Evolutionary conservation across 2,888 invertebrate genomes (phyloP).

Genomic region (Cinara cedri): DNA sequence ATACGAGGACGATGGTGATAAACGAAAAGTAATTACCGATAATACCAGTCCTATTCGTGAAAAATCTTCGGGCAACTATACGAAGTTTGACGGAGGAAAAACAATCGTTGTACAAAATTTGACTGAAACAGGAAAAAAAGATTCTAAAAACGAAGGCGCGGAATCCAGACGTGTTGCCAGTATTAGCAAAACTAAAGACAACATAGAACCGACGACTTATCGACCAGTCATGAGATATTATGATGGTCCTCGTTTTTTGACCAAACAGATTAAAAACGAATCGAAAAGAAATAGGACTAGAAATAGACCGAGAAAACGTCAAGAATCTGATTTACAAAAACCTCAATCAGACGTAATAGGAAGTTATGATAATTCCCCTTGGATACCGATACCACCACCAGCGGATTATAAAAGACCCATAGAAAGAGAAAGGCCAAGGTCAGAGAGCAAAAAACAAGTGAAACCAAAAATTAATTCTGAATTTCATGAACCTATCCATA

Average conservation of each 20-base stretch:
- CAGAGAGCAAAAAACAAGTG: conserved; percentile 12
- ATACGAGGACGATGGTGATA: conserved; percentile 58
- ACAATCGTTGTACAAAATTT: conserved; percentile 43
- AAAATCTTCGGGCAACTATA: conserved; percentile 26
- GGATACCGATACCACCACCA: conserved; percentile 58
- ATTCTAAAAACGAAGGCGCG: conserved; percentile 30
- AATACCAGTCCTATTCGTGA: conserved; percentile 37
- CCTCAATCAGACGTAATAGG: conserved; percentile 29
- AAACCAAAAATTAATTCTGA: conserved; percentile 41
- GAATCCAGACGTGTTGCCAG: conserved; percentile 39
- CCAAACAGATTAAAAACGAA: conserved; percentile 16
- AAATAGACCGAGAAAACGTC: conserved; percentile 22
- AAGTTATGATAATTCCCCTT: conserved; percentile 56
- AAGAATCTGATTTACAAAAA: neutral
- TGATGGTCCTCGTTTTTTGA: neutral
- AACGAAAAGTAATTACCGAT: conserved; percentile 55
- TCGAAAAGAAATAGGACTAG: conserved; percentile 17
- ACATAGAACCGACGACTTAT: conserved; percentile 57
- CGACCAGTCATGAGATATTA: conserved; percentile 28
- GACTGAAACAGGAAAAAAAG: conserved; percentile 20
- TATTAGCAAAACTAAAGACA: conserved; percentile 42
- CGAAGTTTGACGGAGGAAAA: conserved; percentile 33
- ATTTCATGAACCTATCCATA: neutral
- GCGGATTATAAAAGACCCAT: conserved; percentile 37
- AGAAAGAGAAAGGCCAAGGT: neutral